phyloP scores from a whole-genome alignment of 92 coral and sea anemone species.

The Montipora capitata region DNA sequence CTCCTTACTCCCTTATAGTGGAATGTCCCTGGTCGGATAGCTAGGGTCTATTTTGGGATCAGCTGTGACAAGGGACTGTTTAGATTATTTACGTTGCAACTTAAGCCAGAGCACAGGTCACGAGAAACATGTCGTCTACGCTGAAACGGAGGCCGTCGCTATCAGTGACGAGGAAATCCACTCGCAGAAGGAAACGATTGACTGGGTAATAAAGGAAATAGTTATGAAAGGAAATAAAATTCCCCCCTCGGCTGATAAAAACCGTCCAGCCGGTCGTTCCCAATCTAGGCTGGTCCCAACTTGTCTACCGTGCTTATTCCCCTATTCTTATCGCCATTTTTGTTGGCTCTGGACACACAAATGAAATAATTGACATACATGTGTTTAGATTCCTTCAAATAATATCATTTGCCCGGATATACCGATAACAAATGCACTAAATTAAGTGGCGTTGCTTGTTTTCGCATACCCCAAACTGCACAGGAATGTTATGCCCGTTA shows the following conservation, averaged over 20 bases:
- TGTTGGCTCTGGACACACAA: too few species aligned
- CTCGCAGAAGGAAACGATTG: not conserved
- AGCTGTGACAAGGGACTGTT: not conserved
- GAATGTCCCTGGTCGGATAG: not conserved
- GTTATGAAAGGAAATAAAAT: not conserved
- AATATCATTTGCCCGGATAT: too few species aligned
- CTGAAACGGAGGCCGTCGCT: not conserved
- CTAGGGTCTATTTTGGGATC: not conserved
- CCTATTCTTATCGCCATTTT: too few species aligned
- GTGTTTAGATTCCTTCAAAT: too few species aligned
- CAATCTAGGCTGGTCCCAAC: not conserved
- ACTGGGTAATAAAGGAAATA: too few species aligned
- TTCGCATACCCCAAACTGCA: not conserved
- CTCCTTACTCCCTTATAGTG: not conserved
- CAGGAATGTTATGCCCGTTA: not conserved
- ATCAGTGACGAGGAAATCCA: not conserved
- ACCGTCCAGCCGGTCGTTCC: too few species aligned
- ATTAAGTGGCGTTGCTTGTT: not conserved
- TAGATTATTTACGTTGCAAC: not conserved
- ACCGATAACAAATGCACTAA: not conserved
- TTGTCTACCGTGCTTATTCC: not conserved
- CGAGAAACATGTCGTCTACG: not conserved
- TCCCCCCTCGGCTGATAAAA: too few species aligned
- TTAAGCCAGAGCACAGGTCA: constrained; percentile 17
- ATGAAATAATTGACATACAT: too few species aligned